phyloP scores from a whole-genome alignment of 1,140 invertebrate species.

The Bombus pascuorum region DNA sequence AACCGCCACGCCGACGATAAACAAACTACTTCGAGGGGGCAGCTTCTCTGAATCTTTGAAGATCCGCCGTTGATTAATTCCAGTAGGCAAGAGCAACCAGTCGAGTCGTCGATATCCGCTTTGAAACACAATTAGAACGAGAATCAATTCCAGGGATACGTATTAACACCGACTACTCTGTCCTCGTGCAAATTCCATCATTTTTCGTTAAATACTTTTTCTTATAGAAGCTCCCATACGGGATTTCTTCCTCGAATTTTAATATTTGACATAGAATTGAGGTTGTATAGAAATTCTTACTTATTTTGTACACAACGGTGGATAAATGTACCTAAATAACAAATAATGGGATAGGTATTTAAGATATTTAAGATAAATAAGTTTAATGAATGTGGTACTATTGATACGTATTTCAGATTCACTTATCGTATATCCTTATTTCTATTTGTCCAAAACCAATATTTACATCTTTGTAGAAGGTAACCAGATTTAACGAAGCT shows the following conservation, averaged over 20 bases:
- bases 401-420: rapidly evolving
- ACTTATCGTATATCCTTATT: no score
- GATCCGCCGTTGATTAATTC: slow-evolving; percentile 79
- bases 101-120: slow-evolving; percentile 2
- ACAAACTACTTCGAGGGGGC: slow-evolving; percentile 73
- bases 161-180: neutral
- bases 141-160: neutral
- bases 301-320: no score
- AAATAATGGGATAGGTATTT: no score
- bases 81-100: slow-evolving; percentile 66
- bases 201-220: no score
- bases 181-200: neutral
- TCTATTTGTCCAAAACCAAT: no score
- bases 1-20: slow-evolving; percentile 73
- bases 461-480: no score
- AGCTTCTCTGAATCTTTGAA: slow-evolving; percentile 77
- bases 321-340: rapidly evolving
- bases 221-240: rapidly evolving
- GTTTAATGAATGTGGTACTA: rapidly evolving
- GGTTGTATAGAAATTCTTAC: no score
- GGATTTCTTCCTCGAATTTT: rapidly evolving
- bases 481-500: no score
- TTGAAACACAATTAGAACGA: slow-evolving; percentile 41
- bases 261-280: no score
- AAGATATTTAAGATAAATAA: no score